These are phyloP conservation scores for Eubasilissa regina DNA, from an alignment of 1,140 invertebrate genomes.

Conservation along the genomic window DNA sequence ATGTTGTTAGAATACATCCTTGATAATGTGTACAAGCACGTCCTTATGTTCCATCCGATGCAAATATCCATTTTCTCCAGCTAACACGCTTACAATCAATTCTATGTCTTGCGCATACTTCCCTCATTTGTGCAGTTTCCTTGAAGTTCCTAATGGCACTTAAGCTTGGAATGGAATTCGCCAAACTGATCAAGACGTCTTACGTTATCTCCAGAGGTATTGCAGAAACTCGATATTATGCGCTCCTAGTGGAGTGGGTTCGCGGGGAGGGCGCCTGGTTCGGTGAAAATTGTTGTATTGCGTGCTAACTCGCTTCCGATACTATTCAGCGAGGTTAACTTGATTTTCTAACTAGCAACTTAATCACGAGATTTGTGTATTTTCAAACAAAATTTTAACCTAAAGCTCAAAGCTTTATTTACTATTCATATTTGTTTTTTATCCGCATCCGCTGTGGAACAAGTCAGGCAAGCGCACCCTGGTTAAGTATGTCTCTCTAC, in stretches of 20 bases:
- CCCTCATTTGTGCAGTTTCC: constrained; percentile 18
- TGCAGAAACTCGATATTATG: constrained; percentile 44
- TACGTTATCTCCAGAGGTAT: constrained; percentile 41
- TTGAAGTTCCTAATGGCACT: constrained; percentile 33
- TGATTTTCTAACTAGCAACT: too few relatives aligned
- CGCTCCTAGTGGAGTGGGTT: neutral
- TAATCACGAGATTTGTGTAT: too few relatives aligned
- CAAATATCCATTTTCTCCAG: neutral
- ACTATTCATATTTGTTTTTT: too few relatives aligned
- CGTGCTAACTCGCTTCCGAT: constrained; percentile 35
- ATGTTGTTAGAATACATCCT: too few relatives aligned
- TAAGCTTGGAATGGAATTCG: constrained; percentile 34
- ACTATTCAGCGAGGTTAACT: constrained; percentile 21
- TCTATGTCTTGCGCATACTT: neutral
- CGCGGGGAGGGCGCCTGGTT: neutral
- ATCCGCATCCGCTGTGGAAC: too few relatives aligned
- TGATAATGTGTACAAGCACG: too few relatives aligned
- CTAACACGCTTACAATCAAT: constrained; percentile 26
- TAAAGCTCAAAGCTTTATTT: too few relatives aligned
- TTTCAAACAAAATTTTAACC: too few relatives aligned
- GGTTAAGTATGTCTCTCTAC: too few relatives aligned
- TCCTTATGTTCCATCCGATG: too few relatives aligned
- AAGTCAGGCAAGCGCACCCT: too few relatives aligned
- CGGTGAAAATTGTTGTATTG: constrained; percentile 46
- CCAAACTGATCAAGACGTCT: constrained; percentile 44